phyloP scores from a whole-genome alignment of 2,888 invertebrate species.

The Itoplectis maculator region DNA sequence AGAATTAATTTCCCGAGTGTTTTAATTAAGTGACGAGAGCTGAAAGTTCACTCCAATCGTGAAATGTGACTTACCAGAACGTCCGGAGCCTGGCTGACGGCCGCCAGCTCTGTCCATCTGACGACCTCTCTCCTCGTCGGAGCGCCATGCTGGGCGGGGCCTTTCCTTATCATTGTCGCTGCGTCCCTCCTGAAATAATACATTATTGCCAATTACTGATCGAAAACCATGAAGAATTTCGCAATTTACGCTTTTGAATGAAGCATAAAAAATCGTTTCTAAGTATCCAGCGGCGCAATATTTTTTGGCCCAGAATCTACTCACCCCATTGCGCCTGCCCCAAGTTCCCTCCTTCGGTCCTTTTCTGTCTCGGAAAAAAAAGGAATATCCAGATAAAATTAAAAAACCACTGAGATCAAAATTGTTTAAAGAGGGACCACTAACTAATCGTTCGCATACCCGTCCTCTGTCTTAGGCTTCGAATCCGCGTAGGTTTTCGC shows the following conservation, averaged over 20 bases:
- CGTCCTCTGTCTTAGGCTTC: constrained; percentile 78
- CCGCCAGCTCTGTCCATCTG: constrained; percentile 73
- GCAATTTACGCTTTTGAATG: not conserved
- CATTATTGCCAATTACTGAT: constrained; percentile 22
- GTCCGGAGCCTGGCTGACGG: constrained; percentile 70
- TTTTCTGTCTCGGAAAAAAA: constrained; percentile 68
- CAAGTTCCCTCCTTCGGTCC: constrained; percentile 75
- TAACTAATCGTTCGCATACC: constrained; percentile 60
- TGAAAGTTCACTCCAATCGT: not conserved
- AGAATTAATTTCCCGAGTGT: not conserved
- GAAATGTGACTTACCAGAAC: constrained; percentile 72
- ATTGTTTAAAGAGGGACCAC: not conserved
- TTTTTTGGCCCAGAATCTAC: not conserved
- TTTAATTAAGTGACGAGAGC: not conserved
- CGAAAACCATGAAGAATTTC: not conserved
- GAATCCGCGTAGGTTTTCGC: constrained; percentile 85
- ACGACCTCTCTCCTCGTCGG: constrained; percentile 78
- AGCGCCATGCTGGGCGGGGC: constrained; percentile 77
- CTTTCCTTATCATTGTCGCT: constrained; percentile 77
- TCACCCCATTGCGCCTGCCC: constrained; percentile 79
- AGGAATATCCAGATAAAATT: not conserved
- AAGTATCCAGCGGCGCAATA: not conserved
- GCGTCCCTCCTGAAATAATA: constrained; percentile 77
- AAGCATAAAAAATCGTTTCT: constrained; percentile 6
- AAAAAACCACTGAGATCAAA: not conserved